Base-by-base conservation (phyloP, 2,797 vertebrate genomes). In the Lacerta bilineata region DNA sequence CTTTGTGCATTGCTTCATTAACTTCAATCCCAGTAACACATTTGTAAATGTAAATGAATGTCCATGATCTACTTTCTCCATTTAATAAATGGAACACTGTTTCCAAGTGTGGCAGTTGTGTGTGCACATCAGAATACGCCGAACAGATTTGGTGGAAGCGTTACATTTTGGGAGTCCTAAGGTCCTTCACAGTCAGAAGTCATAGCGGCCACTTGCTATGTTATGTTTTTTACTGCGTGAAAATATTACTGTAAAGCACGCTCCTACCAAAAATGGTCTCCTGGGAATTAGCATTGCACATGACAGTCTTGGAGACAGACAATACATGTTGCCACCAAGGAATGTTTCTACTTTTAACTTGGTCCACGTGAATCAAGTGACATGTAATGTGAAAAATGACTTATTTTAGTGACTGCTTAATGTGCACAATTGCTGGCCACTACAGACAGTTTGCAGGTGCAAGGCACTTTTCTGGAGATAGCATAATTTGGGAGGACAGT, bases 21-120 rank as follows among this genome's bases (percentile, higher is more conserved):
- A 78, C 18, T 84, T 77, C 23, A 43, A 36, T 15, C 33, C 39
- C 77, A 88, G 8, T 59, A 84, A 64, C 39, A 80, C 3, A 83
- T 84, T 55, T 84, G 36, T 59, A 88, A 36, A 80, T 80, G 50
- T 36, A 66, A 41, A 78, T 50, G 43, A 29, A 68, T n/a, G 13
- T 68, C 23, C 9, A 71, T 27, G 25, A n/a, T 27, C 6, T 86
- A 39, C 72, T 29, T 39, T 79, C 29, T 79, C 3, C 17, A 81
- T 71, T 41, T 41, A 39, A n/a, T 15, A 20, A 55, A 25, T 55
- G 68, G 29, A 72, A 72, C 50, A 55, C 71, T 36, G 3, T 71
- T 84, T 84, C 43, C 23, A 27, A 2, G 17, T 85, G 27, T 9
- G 50, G 72, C 29, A 82, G 43, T 33, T 23, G 0, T 76, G 20